Conservation (phyloP, 2,113 vertebrate genomes). For the Phaetusa simplex region DNA sequence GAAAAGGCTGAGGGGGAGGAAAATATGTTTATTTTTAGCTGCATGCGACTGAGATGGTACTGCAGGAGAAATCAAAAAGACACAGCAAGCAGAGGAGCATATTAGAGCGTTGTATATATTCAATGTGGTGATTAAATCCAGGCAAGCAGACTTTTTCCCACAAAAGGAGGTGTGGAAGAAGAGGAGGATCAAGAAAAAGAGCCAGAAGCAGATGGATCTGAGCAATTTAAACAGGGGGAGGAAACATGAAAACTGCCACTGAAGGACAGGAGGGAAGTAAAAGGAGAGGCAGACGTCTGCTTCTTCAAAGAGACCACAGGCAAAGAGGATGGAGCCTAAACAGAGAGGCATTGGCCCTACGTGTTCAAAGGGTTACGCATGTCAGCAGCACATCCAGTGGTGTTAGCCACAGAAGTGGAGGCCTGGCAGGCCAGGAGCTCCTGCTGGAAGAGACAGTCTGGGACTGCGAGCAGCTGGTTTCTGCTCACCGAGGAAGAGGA, state of each 20-base stretch:
- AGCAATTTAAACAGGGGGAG: background rate
- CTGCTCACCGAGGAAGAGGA: background rate
- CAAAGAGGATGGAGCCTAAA: background rate
- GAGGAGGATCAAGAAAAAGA: background rate
- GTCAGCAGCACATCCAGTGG: background rate
- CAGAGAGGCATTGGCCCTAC: background rate
- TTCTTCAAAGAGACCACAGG: background rate
- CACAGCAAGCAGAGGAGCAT: background rate
- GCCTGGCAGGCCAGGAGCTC: background rate
- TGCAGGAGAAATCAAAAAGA: background rate
- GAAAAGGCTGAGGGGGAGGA: background rate
- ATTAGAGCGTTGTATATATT: background rate
- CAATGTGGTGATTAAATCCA: background rate
- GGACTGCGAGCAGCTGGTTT: rapidly evolving
- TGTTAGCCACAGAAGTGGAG: background rate
- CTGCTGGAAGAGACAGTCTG: background rate
- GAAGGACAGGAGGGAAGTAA: background rate
- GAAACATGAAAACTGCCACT: background rate
- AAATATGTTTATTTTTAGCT: constrained; percentile 35
- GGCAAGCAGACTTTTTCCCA: background rate
- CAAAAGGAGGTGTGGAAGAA: background rate
- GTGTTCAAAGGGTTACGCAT: background rate
- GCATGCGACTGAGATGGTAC: background rate
- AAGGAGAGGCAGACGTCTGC: background rate
- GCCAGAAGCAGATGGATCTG: background rate